Evolutionary conservation across 2,113 vertebrate genomes (phyloP), one percentile per base, ranked within the genome.

Genomic region (Pelodiscus sinensis): DNA sequence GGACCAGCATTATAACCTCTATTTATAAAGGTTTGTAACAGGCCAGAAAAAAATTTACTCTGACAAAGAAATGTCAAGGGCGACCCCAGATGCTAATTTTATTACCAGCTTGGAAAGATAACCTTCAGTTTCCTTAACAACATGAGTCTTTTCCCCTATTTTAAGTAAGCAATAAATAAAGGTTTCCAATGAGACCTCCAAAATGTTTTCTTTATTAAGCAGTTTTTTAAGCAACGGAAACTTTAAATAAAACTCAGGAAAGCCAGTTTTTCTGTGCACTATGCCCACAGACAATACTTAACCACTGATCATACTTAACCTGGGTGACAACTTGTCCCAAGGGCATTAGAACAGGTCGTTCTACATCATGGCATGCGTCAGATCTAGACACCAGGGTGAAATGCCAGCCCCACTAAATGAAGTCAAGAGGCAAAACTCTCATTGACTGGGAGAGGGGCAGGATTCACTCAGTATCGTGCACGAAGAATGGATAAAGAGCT

Each of bases 61-160:
- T 52, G 54, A 94, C 94, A 65, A 79, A 77, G 1, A 3, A 78
- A 58, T 90, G 84, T 38, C 16, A 2, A 82, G 16, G 11, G 10
- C 3, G 24, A 87, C 19, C 65, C 60, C 78, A 82, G 87, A 79
- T 91, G 65, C 73, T 82, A 73, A 71, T 29, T 38, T 91, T 91
- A 80, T 38, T 50, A 81, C n/a, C 73, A 89, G 65, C 87, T 27
- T 88, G 73, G 94, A 92, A 95, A 27, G 44, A 93, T 86, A 91
- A 51, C 73, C 85, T 92, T 86, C 62, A 12, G 71, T 16, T 79
- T 2, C 51, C 71, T 52, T 86, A 68, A 84, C 5, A 90, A 81
- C 89, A 19, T 60, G 56, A 7, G 31, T 1, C 0, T 84, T 73
- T 89, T 81, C 62, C 6, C 56, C 38, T 25, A 44, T 78, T 56